Percentiles rank a stretch among this genome's conserved stretches.
phyloP scores from a whole-genome alignment of 2,888 invertebrate species.

The Temnothorax ravouxi region DNA sequence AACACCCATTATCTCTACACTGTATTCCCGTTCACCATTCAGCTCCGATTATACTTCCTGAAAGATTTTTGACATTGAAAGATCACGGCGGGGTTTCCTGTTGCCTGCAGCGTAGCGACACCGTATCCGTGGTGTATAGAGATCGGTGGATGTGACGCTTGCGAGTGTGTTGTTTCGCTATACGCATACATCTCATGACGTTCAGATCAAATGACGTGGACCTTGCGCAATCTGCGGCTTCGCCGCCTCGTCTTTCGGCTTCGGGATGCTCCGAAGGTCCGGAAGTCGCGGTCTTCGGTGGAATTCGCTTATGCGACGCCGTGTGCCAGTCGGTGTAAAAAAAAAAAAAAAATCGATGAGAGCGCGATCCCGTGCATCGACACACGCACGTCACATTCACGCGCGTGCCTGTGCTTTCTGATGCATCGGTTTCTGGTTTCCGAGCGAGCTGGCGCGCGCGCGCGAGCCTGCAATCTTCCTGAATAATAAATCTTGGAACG shows the following conservation, averaged over 20 bases:
- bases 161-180: conserved; percentile 50
- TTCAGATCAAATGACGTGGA: conserved; percentile 70
- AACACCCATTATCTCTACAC: no score
- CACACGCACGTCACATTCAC: conserved; percentile 43
- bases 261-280: conserved; percentile 70
- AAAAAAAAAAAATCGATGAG: conserved; percentile 74
- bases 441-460: background rate
- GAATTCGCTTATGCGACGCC: conserved; percentile 77
- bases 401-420: conserved; percentile 44
- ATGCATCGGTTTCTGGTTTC: conserved; percentile 38
- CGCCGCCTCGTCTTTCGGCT: conserved; percentile 65
- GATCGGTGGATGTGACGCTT: conserved; percentile 43
- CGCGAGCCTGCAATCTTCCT: conserved; percentile 12
- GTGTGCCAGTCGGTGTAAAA: conserved; percentile 33
- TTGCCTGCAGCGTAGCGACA: conserved; percentile 42
- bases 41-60: conserved; percentile 19
- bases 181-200: conserved; percentile 55
- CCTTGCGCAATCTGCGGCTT: conserved; percentile 59
- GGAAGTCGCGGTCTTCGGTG: conserved; percentile 71
- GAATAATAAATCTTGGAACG: conserved; percentile 24
- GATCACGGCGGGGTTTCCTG: conserved; percentile 37
- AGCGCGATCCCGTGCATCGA: conserved; percentile 68
- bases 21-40: conserved; percentile 1
- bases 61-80: conserved; percentile 34
- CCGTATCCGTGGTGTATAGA: conserved; percentile 23